Evolutionary conservation across 23 tunicate species (phyloP).

Genomic region (Trididemnum miniatum): DNA sequence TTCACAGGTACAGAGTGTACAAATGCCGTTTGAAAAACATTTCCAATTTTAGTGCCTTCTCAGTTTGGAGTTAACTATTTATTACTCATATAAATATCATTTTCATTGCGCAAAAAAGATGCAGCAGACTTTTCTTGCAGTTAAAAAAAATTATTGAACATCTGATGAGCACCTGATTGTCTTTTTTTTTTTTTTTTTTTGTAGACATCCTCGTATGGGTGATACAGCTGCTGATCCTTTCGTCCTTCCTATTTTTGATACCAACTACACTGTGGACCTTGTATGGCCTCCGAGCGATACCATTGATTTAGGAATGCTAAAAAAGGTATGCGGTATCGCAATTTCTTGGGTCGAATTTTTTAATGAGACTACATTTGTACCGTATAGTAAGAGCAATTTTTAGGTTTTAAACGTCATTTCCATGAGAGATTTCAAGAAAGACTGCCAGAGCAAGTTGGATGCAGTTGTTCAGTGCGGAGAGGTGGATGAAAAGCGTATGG

Average conservation of each 20-base stretch:
- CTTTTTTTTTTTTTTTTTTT: no score
- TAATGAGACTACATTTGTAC: no score
- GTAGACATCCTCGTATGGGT: conserved; percentile 98
- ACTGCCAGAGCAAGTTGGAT: conserved; percentile 73
- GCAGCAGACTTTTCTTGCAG: no score
- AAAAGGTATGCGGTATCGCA: no score
- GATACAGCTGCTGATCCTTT: conserved; percentile 92
- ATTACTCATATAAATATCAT: no score
- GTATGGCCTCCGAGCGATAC: conserved; percentile 98
- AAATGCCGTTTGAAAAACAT: not conserved
- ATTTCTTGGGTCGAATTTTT: no score
- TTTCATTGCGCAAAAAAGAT: no score
- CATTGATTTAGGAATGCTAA: conserved; percentile 78
- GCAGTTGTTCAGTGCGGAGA: conserved; percentile 82
- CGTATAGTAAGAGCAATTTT: not conserved
- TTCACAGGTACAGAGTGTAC: conserved; percentile 82
- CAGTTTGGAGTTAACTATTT: no score
- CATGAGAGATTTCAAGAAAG: conserved; percentile 81
- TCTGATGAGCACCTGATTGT: no score
- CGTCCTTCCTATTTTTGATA: conserved; percentile 94
- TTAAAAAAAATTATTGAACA: no score
- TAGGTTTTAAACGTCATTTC: conserved; percentile 53
- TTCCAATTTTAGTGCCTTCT: no score
- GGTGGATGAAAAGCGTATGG: conserved; percentile 75
- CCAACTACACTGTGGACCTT: conserved; percentile 96